A percentile compares a stretch with the other conserved stretches of the same genome.
These are phyloP conservation scores for Rousettus leschenaultii DNA, from an alignment of 2,113 vertebrate genomes.

Conservation along the genomic window DNA sequence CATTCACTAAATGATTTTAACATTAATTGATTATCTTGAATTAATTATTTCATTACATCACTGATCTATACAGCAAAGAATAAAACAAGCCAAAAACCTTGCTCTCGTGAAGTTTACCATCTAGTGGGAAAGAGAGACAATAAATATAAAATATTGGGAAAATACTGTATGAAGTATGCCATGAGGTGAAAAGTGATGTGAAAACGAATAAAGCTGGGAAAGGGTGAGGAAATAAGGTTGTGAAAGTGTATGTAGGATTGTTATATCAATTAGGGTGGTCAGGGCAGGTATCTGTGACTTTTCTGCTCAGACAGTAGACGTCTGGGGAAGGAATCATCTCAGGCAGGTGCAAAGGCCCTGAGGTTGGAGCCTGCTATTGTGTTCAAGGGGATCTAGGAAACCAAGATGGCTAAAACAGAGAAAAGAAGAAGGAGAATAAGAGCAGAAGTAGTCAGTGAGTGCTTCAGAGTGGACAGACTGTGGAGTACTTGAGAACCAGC, in stretches of 20 bases:
- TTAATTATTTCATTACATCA: background rate
- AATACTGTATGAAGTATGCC: background rate
- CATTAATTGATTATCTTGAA: background rate
- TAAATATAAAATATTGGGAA: background rate
- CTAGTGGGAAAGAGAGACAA: background rate
- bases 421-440: background rate
- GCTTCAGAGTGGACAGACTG: background rate
- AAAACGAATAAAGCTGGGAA: background rate
- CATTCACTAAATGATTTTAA: background rate
- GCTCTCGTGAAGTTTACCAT: background rate
- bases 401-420: background rate
- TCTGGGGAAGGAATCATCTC: background rate
- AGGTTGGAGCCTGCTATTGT: background rate
- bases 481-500: too few relatives aligned
- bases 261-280: background rate
- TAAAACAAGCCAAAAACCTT: background rate
- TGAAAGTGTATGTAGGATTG: background rate
- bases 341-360: background rate
- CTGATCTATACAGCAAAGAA: background rate
- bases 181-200: background rate
- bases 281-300: background rate
- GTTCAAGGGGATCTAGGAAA: background rate
- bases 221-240: background rate
- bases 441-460: background rate
- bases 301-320: background rate